These are phyloP conservation scores for Sclerurus mexicanus DNA, from an alignment of 2,113 vertebrate species.

Conservation along the genomic window DNA sequence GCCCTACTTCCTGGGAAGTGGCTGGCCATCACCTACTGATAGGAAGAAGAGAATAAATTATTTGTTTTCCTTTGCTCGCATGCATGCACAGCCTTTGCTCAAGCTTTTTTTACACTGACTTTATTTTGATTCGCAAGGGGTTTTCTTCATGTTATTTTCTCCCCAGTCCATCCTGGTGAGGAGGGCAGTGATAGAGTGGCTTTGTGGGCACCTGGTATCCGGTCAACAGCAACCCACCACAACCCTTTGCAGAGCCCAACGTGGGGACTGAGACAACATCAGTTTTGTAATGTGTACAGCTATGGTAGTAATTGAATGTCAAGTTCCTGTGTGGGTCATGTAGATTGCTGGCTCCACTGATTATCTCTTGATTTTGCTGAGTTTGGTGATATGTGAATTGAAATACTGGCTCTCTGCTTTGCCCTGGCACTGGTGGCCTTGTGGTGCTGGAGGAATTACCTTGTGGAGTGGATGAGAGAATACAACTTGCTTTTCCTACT, in stretches of 20 bases:
- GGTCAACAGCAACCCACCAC: neutral
- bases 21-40: neutral
- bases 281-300: neutral
- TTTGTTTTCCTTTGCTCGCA: neutral
- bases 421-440: neutral
- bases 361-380: neutral
- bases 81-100: accelerated
- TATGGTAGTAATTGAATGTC: neutral
- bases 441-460: neutral
- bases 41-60: neutral
- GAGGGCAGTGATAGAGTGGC: neutral
- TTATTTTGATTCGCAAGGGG: neutral
- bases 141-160: neutral
- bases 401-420: neutral
- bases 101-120: neutral
- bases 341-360: neutral
- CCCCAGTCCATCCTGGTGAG: accelerated
- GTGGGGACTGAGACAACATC: neutral
- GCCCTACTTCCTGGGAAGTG: neutral
- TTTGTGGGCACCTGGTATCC: no score
- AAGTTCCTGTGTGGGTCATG: neutral
- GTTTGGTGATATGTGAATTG: neutral
- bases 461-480: neutral
- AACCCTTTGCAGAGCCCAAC: neutral
- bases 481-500: neutral